Percentiles rank a stretch among this genome's conserved stretches.
These are phyloP conservation scores for Lasiommata megera DNA, from an alignment of 2,888 invertebrate genomes.

Conservation along the genomic window DNA sequence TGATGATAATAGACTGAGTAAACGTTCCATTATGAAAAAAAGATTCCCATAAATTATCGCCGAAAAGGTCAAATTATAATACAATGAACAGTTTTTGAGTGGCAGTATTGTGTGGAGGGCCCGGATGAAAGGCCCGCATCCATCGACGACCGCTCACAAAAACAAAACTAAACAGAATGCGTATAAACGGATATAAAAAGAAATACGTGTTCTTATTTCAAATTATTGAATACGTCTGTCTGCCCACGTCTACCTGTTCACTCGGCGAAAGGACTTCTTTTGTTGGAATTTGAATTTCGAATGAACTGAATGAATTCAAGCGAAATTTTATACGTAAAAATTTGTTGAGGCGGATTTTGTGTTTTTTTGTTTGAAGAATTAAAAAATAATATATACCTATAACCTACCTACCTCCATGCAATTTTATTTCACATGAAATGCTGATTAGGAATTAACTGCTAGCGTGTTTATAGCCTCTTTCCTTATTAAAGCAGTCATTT, in stretches of 20 bases:
- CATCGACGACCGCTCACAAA: constrained; percentile 64
- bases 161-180: constrained; percentile 80
- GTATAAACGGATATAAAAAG: constrained; percentile 80
- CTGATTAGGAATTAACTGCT: background rate
- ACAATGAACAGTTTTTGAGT: constrained; percentile 81
- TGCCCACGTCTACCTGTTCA: constrained; percentile 77
- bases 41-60: constrained; percentile 80
- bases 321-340: constrained; percentile 46
- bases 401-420: background rate
- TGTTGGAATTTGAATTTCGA: constrained; percentile 62
- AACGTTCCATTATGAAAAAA: constrained; percentile 63
- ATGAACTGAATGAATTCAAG: constrained; percentile 58
- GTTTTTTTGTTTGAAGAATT: constrained; percentile 14
- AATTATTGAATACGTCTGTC: constrained; percentile 78
- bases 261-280: constrained; percentile 45
- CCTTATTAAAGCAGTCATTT: background rate
- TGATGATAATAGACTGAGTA: constrained; percentile 74
- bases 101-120: constrained; percentile 77
- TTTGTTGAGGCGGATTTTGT: constrained; percentile 27
- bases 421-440: background rate
- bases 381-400: background rate
- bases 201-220: constrained; percentile 78
- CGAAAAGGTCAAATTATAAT: constrained; percentile 82
- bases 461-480: background rate
- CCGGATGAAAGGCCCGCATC: constrained; percentile 77